A percentile compares a stretch with the other conserved stretches of the same genome.
These are phyloP conservation scores for Myrmecophaga tridactyla DNA, from an alignment of 2,113 vertebrate species.

Conservation along the genomic window DNA sequence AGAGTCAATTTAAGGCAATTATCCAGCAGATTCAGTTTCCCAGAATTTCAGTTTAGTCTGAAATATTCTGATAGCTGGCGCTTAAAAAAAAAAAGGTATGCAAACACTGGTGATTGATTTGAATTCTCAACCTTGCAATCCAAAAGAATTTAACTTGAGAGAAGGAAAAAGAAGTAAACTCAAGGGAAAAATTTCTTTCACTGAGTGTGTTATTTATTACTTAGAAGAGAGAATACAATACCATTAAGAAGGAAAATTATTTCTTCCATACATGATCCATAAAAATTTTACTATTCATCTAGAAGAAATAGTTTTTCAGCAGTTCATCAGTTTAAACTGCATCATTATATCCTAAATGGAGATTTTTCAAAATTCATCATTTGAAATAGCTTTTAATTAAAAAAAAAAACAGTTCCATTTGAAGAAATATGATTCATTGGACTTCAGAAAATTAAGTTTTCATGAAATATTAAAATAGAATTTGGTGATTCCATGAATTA, in stretches of 20 bases:
- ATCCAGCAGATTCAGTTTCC: constrained; percentile 35
- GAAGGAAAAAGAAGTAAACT: neutral
- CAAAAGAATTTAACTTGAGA: constrained; percentile 27
- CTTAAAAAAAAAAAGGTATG: neutral
- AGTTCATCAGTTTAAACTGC: neutral
- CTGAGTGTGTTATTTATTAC: neutral
- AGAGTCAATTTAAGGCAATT: constrained; percentile 7
- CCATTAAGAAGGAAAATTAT: constrained; percentile 4
- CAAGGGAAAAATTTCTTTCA: neutral
- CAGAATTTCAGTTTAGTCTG: constrained; percentile 36
- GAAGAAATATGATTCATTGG: constrained; percentile 29
- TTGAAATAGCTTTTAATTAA: constrained; percentile 42
- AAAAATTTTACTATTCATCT: neutral
- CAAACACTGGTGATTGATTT: neutral
- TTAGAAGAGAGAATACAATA: neutral
- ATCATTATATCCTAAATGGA: neutral
- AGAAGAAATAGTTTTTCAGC: neutral
- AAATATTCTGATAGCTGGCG: neutral
- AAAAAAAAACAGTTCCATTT: constrained; percentile 32
- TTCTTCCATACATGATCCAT: neutral
- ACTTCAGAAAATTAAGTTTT: constrained; percentile 42
- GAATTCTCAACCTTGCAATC: neutral
- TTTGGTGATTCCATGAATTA: constrained; percentile 20
- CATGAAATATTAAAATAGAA: neutral
- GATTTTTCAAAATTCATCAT: constrained; percentile 3